Base-by-base conservation (phyloP, 1,140 invertebrate species). In the Acyrthosiphon pisum region DNA sequence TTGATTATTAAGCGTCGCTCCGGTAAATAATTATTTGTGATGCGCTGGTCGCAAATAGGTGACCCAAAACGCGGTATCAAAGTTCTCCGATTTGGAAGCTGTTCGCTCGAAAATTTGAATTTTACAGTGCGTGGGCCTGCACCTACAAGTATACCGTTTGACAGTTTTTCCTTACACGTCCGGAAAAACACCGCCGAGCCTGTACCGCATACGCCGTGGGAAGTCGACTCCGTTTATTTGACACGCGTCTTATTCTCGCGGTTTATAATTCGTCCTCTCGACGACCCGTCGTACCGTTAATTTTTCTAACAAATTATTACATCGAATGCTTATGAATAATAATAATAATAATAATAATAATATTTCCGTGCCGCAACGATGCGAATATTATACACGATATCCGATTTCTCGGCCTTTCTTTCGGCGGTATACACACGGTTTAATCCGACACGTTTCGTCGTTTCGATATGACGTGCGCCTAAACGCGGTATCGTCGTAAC, bases 381-480 rank as follows among this genome's bases (percentile, higher is more conserved):
- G 30, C 9, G 87, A 50, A 60, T 46, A 46, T 41, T 22, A 23
- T 76, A 76, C n/a, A 50, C 22, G 37, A 88, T 89, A 89, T 56
- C 88, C 50, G 50, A 89, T 89, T 89, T 56, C 50, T 53, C 23
- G 26, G 37, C 48, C 23, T 35, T 89, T 89, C 22, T 35, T 89
- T 89, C 53, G 30, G 14, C 50, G 50, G 50, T 41, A 9, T 48
- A 35, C 7, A 23, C 46, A 18, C 8, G 23, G 23, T 87, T 46
- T 87, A 87, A 87, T 88, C 86, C 20, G 26, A 48, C 86, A 88
- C 46, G 44, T 50, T 88, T 14, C 46, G n/a, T 84, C 83, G 30
- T 46, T 37, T 44, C 41, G 37, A 35, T 11, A 22, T 83, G 22
- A 44, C 41, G 46, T 48, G 46, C 7, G 60, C 30, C 30, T n/a